A percentile compares a stretch with the other conserved stretches of the same genome.
phyloP scores from a whole-genome alignment of 2,113 vertebrate genomes.

The Gymnocephalus cernua region DNA sequence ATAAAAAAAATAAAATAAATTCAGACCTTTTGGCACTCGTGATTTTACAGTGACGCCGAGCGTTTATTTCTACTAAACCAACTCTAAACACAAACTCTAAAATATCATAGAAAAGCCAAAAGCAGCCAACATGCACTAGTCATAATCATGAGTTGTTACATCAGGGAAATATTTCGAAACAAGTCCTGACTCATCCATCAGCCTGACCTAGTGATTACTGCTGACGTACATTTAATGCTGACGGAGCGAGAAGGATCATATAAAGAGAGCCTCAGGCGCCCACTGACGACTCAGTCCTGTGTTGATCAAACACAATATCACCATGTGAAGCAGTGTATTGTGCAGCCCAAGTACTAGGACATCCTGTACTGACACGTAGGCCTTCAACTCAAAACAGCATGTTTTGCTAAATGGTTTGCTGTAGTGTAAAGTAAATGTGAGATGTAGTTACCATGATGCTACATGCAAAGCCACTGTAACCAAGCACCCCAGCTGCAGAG shows the following conservation, averaged over 20 bases:
- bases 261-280: neutral
- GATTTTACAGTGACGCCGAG: no score
- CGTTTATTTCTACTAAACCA: no score
- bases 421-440: neutral
- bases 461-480: neutral
- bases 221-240: slow-evolving; percentile 24
- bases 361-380: no score
- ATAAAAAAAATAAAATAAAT: no score
- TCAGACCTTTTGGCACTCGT: no score
- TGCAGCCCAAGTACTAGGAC: no score
- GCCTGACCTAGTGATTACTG: slow-evolving; percentile 18
- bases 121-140: neutral
- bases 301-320: slow-evolving; percentile 15
- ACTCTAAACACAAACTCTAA: neutral
- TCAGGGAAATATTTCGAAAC: neutral
- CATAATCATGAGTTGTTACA: neutral
- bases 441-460: neutral
- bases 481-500: neutral
- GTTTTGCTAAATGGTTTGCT: neutral
- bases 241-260: neutral
- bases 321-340: neutral
- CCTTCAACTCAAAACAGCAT: neutral
- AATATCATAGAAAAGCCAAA: neutral
- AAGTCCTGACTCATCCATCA: slow-evolving; percentile 20
- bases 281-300: neutral